phyloP scores from a whole-genome alignment of 2,113 vertebrate genomes.

The Cyprinodon tularosa region DNA sequence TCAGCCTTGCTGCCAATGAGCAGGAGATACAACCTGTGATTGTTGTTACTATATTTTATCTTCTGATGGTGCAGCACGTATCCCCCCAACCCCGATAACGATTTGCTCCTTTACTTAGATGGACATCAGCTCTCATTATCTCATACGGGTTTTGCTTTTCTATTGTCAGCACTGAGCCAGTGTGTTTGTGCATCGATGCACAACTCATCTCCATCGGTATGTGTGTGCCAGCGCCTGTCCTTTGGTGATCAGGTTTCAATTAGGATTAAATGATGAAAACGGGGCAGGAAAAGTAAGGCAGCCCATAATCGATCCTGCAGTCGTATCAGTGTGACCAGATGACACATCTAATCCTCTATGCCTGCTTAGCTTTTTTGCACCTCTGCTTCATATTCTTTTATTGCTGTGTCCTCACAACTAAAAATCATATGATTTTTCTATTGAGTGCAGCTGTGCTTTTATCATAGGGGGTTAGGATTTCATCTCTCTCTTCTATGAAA shows the following conservation, averaged over 20 bases:
- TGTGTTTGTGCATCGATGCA: conserved; percentile 15
- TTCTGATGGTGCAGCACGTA: conserved; percentile 23
- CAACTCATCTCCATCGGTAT: background rate
- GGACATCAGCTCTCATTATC: conserved; percentile 49
- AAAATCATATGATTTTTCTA: conserved; percentile 9
- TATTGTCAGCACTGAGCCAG: conserved; percentile 37
- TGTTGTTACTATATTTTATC: conserved; percentile 14
- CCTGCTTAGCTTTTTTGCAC: conserved; percentile 15
- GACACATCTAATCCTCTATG: conserved; percentile 39
- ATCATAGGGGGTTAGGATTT: background rate
- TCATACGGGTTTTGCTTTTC: conserved; percentile 21
- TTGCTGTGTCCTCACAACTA: background rate
- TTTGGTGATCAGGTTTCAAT: conserved; percentile 42
- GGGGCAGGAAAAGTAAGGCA: conserved; percentile 30
- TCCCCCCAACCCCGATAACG: conserved; percentile 3
- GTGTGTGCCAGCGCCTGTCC: conserved; percentile 10
- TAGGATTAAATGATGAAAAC: conserved; percentile 63
- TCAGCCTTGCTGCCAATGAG: background rate
- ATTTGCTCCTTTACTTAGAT: conserved; percentile 49
- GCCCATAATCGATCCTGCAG: conserved; percentile 58
- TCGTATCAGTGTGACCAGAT: conserved; percentile 41
- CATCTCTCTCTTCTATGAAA: too few relatives aligned
- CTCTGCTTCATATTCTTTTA: conserved; percentile 6
- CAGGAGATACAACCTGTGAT: conserved; percentile 27
- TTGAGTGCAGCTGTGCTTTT: conserved; percentile 20